A percentile compares a stretch with the other conserved stretches of the same genome.
phyloP scores from a whole-genome alignment of 2,113 vertebrate genomes.

The Gymnogyps californianus region DNA sequence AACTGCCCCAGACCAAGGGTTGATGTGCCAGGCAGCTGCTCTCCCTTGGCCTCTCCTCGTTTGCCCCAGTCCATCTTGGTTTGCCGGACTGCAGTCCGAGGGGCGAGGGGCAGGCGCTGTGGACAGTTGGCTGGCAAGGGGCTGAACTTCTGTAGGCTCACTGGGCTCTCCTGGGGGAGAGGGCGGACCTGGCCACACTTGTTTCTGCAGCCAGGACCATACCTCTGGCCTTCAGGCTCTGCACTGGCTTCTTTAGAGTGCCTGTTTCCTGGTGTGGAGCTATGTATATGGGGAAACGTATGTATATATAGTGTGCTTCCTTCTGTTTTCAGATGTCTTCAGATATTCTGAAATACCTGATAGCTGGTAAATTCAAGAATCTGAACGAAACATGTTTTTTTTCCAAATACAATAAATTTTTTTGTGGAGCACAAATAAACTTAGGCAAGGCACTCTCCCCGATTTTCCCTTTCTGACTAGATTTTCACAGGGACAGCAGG shows the following conservation, averaged over 20 bases:
- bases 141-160: not conserved
- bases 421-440: not conserved
- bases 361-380: not conserved
- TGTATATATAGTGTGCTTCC: not conserved
- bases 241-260: not conserved
- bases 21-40: not conserved
- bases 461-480: not conserved
- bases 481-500: not conserved
- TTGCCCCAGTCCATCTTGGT: not conserved
- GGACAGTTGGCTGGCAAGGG: not conserved
- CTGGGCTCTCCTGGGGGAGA: not conserved
- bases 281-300: rapidly evolving
- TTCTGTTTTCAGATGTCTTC: not conserved
- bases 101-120: not conserved
- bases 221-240: not conserved
- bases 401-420: not conserved
- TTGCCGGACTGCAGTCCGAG: rapidly evolving
- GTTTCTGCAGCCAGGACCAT: not conserved
- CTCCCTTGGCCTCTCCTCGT: not conserved
- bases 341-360: not conserved
- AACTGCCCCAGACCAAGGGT: not conserved
- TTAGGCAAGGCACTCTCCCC: not conserved
- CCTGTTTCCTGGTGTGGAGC: not conserved
- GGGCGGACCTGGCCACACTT: not conserved
- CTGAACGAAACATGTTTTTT: not conserved